A percentile compares a stretch with the other conserved stretches of the same genome.
These are phyloP conservation scores for Solenopsis fugax DNA, from an alignment of 1,140 invertebrate species.

Conservation along the genomic window DNA sequence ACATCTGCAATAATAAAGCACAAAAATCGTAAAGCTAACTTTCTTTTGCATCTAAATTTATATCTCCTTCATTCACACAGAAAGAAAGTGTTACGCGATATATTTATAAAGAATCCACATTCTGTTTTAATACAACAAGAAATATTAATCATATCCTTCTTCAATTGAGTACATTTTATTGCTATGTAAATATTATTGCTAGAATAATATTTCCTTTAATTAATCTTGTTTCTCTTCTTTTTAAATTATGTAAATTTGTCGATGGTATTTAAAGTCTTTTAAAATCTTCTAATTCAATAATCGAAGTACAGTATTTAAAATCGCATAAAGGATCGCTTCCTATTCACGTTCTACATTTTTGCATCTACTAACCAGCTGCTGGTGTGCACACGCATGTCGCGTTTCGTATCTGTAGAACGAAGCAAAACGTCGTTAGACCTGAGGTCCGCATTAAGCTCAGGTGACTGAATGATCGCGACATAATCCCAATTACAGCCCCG, in stretches of 20 bases:
- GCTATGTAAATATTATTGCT: constrained; percentile 4
- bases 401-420: constrained; percentile 5
- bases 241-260: constrained; percentile 1
- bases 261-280: neutral
- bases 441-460: constrained; percentile 36
- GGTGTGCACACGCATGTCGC: neutral
- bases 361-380: neutral
- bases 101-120: constrained; percentile 6
- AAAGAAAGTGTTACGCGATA: neutral
- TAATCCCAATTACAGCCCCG: constrained; percentile 50
- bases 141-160: neutral
- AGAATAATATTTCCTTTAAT: neutral
- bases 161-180: neutral
- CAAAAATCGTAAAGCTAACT: neutral
- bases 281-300: constrained; percentile 1
- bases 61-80: neutral
- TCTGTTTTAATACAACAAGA: neutral
- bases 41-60: neutral
- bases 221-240: neutral
- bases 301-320: neutral
- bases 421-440: constrained; percentile 41
- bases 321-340: neutral
- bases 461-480: constrained; percentile 54
- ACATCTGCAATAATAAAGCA: neutral
- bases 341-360: neutral